Conservation (phyloP, 2,888 invertebrate genomes). For the Meta bourneti region DNA sequence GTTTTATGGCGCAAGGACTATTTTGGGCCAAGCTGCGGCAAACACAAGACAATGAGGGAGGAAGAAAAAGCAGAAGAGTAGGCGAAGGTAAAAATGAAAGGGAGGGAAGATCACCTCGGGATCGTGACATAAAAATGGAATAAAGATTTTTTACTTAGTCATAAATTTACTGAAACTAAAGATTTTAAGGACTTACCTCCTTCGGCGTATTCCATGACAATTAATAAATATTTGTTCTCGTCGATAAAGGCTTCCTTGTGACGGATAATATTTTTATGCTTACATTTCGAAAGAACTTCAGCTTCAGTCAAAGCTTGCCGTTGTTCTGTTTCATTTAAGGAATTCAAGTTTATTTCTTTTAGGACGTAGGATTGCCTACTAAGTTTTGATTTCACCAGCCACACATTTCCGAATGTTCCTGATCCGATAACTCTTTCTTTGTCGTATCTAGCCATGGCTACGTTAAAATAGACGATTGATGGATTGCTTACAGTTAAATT, state of each 20-base stretch:
- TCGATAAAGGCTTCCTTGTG: constrained; percentile 82
- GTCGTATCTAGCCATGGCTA: constrained; percentile 52
- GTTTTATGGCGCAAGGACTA: too few relatives aligned
- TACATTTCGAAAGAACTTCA: constrained; percentile 81
- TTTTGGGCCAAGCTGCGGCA: too few relatives aligned
- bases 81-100: too few relatives aligned
- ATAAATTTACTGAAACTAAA: background rate
- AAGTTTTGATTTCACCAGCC: constrained; percentile 80
- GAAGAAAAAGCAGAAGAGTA: too few relatives aligned
- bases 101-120: too few relatives aligned
- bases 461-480: too few relatives aligned
- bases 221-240: constrained; percentile 81
- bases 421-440: constrained; percentile 81
- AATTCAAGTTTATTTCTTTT: constrained; percentile 81
- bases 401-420: constrained; percentile 82
- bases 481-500: too few relatives aligned
- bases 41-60: too few relatives aligned
- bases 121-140: too few relatives aligned
- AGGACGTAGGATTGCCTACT: constrained; percentile 80
- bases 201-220: constrained; percentile 83
- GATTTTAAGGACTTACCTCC: constrained; percentile 79
- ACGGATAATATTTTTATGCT: constrained; percentile 82
- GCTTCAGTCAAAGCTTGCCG: constrained; percentile 82
- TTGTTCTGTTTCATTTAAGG: constrained; percentile 78
- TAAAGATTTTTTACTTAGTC: background rate